These are phyloP conservation scores for Drosophila kepulauana DNA, from an alignment of 1,140 invertebrate species.

Conservation along the genomic window DNA sequence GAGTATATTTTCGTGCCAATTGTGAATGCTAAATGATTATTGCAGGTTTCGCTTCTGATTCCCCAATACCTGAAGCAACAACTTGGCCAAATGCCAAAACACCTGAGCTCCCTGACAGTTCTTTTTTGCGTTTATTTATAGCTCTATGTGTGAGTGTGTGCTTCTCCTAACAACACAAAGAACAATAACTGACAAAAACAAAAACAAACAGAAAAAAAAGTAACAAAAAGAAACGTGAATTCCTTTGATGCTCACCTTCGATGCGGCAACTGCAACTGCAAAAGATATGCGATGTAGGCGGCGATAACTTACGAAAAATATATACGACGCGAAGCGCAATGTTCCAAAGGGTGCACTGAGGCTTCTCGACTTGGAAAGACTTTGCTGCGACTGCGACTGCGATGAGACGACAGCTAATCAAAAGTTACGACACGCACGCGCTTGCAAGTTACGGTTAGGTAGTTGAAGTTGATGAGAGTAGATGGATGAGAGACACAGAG, in stretches of 20 bases:
- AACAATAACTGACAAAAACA: slow-evolving; percentile 14
- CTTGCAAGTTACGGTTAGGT: slow-evolving; percentile 29
- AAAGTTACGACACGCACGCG: slow-evolving; percentile 81
- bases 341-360: slow-evolving; percentile 50
- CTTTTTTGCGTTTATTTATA: slow-evolving; percentile 4
- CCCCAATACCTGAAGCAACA: background rate
- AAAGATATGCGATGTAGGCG: slow-evolving; percentile 67
- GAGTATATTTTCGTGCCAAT: slow-evolving; percentile 24
- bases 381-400: background rate
- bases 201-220: slow-evolving; percentile 7
- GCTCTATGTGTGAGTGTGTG: background rate
- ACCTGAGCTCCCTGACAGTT: background rate
- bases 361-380: slow-evolving; percentile 13
- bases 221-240: slow-evolving; percentile 31
- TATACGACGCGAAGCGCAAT: slow-evolving; percentile 42
- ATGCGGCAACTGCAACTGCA: slow-evolving; percentile 28
- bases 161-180: background rate
- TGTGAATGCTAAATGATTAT: slow-evolving; percentile 27
- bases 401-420: slow-evolving; percentile 65
- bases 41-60: slow-evolving; percentile 40
- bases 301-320: slow-evolving; percentile 69
- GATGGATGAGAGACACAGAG: too few species aligned
- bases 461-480: background rate
- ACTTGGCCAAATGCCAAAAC: slow-evolving; percentile 1
- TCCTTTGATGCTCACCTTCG: slow-evolving; percentile 62